Conservation (phyloP, 2,888 invertebrate genomes). For the Andrena marginata region DNA sequence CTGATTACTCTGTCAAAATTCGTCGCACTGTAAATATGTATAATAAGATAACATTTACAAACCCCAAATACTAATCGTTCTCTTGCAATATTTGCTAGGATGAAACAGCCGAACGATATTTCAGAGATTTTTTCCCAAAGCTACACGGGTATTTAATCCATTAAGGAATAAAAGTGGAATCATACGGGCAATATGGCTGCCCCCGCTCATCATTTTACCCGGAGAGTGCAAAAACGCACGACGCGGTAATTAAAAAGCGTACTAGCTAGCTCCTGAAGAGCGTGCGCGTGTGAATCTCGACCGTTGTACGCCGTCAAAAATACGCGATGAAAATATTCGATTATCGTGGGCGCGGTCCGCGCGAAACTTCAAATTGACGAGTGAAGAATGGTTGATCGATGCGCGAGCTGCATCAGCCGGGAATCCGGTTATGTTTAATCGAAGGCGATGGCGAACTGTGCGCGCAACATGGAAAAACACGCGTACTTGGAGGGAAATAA, state of each 20-base stretch:
- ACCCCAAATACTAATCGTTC: too few relatives aligned
- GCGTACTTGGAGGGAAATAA: neutral
- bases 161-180: neutral
- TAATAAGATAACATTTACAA: too few relatives aligned
- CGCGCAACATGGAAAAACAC: too few relatives aligned
- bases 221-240: neutral
- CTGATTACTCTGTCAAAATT: too few relatives aligned
- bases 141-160: too few relatives aligned
- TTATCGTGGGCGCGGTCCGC: neutral
- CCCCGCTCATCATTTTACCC: neutral
- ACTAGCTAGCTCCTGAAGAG: neutral
- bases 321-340: conserved; percentile 9
- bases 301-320: neutral
- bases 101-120: too few relatives aligned
- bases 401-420: neutral
- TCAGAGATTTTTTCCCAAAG: too few relatives aligned
- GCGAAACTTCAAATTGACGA: neutral
- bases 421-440: too few relatives aligned
- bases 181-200: neutral
- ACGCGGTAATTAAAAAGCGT: neutral
- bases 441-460: too few relatives aligned
- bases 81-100: too few relatives aligned
- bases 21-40: too few relatives aligned
- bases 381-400: neutral
- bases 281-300: too few relatives aligned